Percentiles rank a stretch among this genome's conserved stretches.
phyloP scores from a whole-genome alignment of 1,140 invertebrate genomes.

The Temnothorax nylanderi region DNA sequence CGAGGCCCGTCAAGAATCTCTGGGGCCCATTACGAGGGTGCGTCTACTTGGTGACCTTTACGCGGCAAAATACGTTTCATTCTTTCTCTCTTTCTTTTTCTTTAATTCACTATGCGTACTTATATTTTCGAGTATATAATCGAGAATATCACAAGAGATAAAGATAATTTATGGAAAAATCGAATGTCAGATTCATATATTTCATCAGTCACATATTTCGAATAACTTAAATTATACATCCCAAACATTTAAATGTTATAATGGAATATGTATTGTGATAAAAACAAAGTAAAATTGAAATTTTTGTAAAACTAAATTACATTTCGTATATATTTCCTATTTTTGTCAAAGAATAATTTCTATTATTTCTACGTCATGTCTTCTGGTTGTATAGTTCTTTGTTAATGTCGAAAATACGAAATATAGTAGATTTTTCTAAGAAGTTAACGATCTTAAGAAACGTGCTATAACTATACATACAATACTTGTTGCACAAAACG shows the following conservation, averaged over 20 bases:
- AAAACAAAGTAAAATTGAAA: neutral
- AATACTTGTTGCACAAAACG: constrained; percentile 77
- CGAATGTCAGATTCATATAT: neutral
- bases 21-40: constrained; percentile 73
- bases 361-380: constrained; percentile 2
- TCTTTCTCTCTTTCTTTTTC: constrained; percentile 40
- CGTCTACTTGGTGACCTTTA: constrained; percentile 74
- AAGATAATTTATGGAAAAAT: neutral
- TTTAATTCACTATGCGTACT: constrained; percentile 12
- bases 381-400: neutral
- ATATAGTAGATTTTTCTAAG: constrained; percentile 37
- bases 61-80: constrained; percentile 72
- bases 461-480: constrained; percentile 58
- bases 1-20: constrained; percentile 74
- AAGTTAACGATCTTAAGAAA: constrained; percentile 47
- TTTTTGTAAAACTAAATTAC: neutral
- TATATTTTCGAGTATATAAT: constrained; percentile 25
- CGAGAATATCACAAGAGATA: neutral
- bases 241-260: neutral
- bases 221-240: neutral
- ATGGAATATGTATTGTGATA: neutral
- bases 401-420: neutral
- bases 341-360: neutral
- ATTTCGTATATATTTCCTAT: neutral
- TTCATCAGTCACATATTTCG: neutral